Conservation (phyloP, 2,888 invertebrate species). For the Geotrupes spiniger region DNA sequence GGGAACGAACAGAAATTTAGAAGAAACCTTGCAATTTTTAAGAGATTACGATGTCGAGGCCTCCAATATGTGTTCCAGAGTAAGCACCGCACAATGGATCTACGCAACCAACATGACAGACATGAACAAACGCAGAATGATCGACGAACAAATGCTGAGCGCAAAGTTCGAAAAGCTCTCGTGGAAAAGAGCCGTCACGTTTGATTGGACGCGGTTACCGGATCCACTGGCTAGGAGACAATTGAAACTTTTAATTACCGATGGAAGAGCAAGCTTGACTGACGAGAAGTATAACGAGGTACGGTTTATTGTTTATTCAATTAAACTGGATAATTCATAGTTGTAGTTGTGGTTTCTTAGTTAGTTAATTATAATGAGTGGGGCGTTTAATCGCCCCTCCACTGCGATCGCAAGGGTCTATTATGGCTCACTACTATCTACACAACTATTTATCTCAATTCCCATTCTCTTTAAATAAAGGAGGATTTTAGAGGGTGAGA, state of each 20-base stretch:
- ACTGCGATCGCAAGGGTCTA: no score
- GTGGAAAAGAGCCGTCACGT: slow-evolving; percentile 69
- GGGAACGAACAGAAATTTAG: slow-evolving; percentile 64
- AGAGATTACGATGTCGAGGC: slow-evolving; percentile 72
- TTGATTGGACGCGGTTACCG: slow-evolving; percentile 65
- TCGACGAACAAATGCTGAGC: slow-evolving; percentile 67
- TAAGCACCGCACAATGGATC: slow-evolving; percentile 71
- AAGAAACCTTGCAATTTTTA: slow-evolving; percentile 69
- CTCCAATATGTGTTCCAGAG: slow-evolving; percentile 68
- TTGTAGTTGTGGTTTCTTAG: no score
- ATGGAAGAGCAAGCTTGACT: slow-evolving; percentile 70
- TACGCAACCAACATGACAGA: slow-evolving; percentile 77
- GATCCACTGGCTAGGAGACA: slow-evolving; percentile 67
- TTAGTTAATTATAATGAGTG: no score
- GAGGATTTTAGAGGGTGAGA: no score
- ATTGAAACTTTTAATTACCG: slow-evolving; percentile 66
- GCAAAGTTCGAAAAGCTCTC: slow-evolving; percentile 73
- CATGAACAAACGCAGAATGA: slow-evolving; percentile 65
- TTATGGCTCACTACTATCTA: no score
- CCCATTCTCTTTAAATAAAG: no score
- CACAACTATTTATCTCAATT: no score
- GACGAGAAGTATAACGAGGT: slow-evolving; percentile 75
- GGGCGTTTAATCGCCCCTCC: no score
- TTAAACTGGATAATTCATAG: no score
- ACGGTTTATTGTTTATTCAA: no score